Base-by-base conservation (phyloP, 1,140 invertebrate species). In the Pachyrhynchus sulphureomaculatus region DNA sequence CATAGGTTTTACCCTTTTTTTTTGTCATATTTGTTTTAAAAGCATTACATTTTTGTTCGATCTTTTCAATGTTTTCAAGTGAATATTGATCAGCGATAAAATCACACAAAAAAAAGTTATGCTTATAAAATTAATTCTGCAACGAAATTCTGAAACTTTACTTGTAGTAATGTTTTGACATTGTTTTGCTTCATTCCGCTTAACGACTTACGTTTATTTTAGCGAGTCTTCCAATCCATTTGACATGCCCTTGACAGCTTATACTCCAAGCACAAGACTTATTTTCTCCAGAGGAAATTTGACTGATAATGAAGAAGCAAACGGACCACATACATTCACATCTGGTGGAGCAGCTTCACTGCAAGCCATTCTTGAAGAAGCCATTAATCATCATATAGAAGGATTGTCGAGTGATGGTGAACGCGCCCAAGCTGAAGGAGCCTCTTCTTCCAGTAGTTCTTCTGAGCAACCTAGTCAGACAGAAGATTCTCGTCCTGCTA, bases 331-430 rank as follows among this genome's bases (percentile, higher is more conserved):
- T 24, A 44, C 18, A 39, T 60, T 23, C 36, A 23, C 4, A 20
- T 4, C 15, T 3, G 20, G 36, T 6, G 20, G 57, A 23, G 34
- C 37, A 18, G 48, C 15, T 13, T 62, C 61, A 10, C 51, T 67
- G n/a, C 51, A 59, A 45, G 61, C 56, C 4, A 64, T 64, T 41
- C 60, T 67, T 20, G 65, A 67, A 36, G 65, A 63, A 41, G 47
- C 65, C 6, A 56, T 67, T 12, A 57, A 54, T 42, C 60, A 62
- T 12, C 65, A 60, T 34, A 54, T 66, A 3, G 64, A 63, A 41
- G 61, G 13, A 21, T 45, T 26, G 8, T 17, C 21, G 10, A 36
- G 23, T 20, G 52, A 65, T 12, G 15, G 32, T 18, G 21, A 33
- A 26, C 37, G 29, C 9, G 33, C 15, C 5, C 41, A 9, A 34